phyloP scores from a whole-genome alignment of 2,888 invertebrate species.

The Colletes collaris region DNA sequence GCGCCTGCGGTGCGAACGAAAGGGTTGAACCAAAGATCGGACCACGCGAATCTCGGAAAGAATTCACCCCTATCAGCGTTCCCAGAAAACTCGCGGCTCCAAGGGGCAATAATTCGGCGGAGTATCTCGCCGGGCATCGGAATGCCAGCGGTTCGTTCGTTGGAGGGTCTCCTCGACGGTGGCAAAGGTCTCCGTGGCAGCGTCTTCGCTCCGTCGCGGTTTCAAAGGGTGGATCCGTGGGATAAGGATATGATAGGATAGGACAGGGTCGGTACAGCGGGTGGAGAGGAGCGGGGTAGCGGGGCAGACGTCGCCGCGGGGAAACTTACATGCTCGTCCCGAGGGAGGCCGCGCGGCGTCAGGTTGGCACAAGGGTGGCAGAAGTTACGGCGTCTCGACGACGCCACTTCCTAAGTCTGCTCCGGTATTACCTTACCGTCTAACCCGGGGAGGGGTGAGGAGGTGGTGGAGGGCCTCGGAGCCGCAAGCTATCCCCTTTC shows the following conservation, averaged over 20 bases:
- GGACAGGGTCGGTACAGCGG: slow-evolving; percentile 56
- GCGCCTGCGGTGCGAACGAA: too few species aligned
- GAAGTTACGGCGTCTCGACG: slow-evolving; percentile 82
- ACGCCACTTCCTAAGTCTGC: slow-evolving; percentile 79
- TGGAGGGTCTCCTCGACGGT: too few species aligned
- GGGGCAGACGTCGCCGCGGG: slow-evolving; percentile 75
- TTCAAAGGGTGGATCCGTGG: slow-evolving; percentile 41
- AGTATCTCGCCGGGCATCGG: too few species aligned
- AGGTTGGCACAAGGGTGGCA: slow-evolving; percentile 79
- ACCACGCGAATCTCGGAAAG: not conserved
- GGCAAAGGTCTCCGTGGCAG: too few species aligned
- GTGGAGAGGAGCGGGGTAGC: slow-evolving; percentile 20
- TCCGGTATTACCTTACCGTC: slow-evolving; percentile 71
- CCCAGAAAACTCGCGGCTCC: too few species aligned
- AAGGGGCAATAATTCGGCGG: too few species aligned
- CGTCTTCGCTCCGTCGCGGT: slow-evolving; percentile 11
- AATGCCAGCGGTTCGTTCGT: too few species aligned
- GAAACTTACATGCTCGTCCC: slow-evolving; percentile 77
- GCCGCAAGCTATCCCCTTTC: slow-evolving; percentile 45
- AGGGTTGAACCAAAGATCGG: too few species aligned
- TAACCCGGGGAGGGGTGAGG: slow-evolving; percentile 54
- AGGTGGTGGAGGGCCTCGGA: slow-evolving; percentile 9
- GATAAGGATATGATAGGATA: slow-evolving; percentile 75
- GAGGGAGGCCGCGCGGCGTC: slow-evolving; percentile 73
- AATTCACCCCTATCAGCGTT: not conserved